Conservation (phyloP, 2,113 vertebrate genomes). For the Sphaerodactylus townsendi region DNA sequence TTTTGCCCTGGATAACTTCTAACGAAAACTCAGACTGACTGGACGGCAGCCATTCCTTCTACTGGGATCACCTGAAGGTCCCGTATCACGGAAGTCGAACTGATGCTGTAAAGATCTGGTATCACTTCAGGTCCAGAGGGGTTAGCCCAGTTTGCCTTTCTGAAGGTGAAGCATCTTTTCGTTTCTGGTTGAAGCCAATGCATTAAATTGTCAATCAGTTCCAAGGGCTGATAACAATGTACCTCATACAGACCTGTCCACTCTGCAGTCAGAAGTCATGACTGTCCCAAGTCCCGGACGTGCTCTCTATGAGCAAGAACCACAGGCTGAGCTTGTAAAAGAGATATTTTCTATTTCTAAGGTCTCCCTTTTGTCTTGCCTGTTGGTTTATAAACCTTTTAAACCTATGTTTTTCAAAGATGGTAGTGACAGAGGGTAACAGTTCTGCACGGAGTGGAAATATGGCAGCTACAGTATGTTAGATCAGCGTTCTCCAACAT, state of each 20-base stretch:
- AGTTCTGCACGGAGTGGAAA: no score
- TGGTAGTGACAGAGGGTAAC: no score
- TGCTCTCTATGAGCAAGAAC: no score
- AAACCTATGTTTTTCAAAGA: no score
- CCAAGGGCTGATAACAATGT: not conserved
- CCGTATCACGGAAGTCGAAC: slow-evolving; percentile 1
- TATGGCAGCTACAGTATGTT: no score
- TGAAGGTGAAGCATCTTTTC: not conserved
- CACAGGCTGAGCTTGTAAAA: no score
- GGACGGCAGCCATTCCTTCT: slow-evolving; percentile 24
- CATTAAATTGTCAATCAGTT: not conserved
- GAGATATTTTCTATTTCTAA: no score
- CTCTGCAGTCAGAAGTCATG: no score
- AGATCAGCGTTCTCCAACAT: no score
- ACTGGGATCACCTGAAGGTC: slow-evolving; percentile 49
- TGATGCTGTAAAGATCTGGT: slow-evolving; percentile 20
- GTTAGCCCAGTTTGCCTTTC: not conserved
- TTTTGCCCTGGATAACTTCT: slow-evolving; percentile 59
- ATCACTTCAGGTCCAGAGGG: not conserved
- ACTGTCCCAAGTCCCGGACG: no score
- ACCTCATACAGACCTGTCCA: not conserved
- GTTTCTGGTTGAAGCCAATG: not conserved
- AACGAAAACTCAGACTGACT: slow-evolving; percentile 27
- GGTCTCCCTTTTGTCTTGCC: no score
- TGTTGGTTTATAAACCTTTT: no score